Evolutionary conservation across 2,888 invertebrate genomes (phyloP), one percentile per base, ranked within the genome.

Genomic region (Cryptosula pallasiana): DNA sequence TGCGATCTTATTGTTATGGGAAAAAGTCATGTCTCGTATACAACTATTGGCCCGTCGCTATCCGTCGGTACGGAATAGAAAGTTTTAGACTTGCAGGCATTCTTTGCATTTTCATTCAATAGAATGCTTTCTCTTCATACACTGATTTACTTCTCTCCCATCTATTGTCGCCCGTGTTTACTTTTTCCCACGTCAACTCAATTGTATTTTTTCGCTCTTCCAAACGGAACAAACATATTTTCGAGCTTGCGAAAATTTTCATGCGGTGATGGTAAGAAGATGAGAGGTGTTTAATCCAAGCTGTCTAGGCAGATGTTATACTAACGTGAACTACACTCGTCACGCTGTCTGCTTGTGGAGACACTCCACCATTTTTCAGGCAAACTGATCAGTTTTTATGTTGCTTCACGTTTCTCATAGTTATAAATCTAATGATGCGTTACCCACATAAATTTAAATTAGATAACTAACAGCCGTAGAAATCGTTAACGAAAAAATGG

Each of bases 401-500:
- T 63, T 63, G 32, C 25, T 32, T 63, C n/a, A 13, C 25, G 32
- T 27, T 63, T 63, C 63, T 63, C 63, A 63, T 34, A 27, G 32
- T 63, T 63, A 32, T 32, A 32, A 63, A 63, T 20, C 32, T 25
- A 63, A 63, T 63, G 63, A 63, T 63, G 63, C 63, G 27, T 63
- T 63, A 34, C 32, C 27, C 32, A 32, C 63, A 63, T 63, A 63
- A 63, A 63, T 63, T 63, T 63, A 63, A 63, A 63, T 32, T 32
- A 63, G 63, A 63, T 63, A 63, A 63, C 27, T 63, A 5, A 45
- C 45, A 45, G 5, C 20, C 45, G 20, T 5, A 45, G 45, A 45
- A 45, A 45, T 45, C 45, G 20, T 45, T 45, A 45, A 20, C 9
- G 5, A 20, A n/a, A n/a, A 45, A 20, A 5, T 5, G 20, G 45